Evolutionary conservation across 2,797 vertebrate genomes (phyloP).

Genomic region (Erethizon dorsatum): DNA sequence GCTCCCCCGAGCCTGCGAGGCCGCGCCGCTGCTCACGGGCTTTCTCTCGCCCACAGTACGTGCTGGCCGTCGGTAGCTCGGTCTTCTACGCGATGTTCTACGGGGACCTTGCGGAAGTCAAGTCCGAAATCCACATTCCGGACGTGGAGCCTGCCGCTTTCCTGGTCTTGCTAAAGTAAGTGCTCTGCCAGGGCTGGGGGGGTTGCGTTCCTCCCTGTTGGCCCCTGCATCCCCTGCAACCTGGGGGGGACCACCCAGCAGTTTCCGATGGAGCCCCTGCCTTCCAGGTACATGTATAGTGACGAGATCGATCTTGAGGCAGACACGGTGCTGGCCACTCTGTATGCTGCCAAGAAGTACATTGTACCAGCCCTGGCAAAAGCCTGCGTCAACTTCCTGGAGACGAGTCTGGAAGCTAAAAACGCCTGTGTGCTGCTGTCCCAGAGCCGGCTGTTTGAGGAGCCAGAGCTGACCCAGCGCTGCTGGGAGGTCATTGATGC

Average conservation of each 20-base stretch:
- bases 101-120: slow-evolving; percentile 97
- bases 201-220: not conserved
- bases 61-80: slow-evolving; percentile 98
- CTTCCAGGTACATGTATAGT: slow-evolving; percentile 96
- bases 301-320: slow-evolving; percentile 98
- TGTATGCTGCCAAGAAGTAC: slow-evolving; percentile 99
- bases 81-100: slow-evolving; percentile 99
- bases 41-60: slow-evolving; percentile 92
- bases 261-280: not conserved
- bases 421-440: slow-evolving; percentile 98
- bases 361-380: slow-evolving; percentile 97
- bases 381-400: slow-evolving; percentile 97
- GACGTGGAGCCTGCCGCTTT: slow-evolving; percentile 99
- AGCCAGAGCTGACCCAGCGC: slow-evolving; percentile 96
- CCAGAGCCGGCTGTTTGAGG: slow-evolving; percentile 98
- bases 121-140: slow-evolving; percentile 98
- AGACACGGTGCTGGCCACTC: slow-evolving; percentile 97
- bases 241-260: not conserved
- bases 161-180: slow-evolving; percentile 98
- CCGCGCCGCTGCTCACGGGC: not conserved
- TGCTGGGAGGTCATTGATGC: slow-evolving; percentile 99
- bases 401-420: slow-evolving; percentile 97
- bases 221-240: not conserved
- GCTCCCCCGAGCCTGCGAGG: not conserved
- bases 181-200: not conserved